Conservation (phyloP, 2,888 invertebrate species). For the Clusia tigrina region DNA sequence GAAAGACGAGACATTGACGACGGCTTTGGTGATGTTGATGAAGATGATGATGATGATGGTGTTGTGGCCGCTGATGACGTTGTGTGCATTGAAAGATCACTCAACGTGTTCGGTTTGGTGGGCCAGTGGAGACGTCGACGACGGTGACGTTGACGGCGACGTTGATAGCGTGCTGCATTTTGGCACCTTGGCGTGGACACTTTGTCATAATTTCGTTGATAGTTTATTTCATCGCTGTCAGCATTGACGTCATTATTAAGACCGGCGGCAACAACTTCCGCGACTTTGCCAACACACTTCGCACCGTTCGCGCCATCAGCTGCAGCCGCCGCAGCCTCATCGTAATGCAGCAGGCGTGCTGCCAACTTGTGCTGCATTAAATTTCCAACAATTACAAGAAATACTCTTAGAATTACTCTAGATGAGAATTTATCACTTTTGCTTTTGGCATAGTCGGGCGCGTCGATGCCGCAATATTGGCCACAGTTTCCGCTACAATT, state of each 20-base stretch:
- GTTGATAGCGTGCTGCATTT: constrained; percentile 38
- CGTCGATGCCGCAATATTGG: constrained; percentile 40
- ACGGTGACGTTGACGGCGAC: not conserved
- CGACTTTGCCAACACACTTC: constrained; percentile 40
- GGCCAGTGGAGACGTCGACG: constrained; percentile 11
- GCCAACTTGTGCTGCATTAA: constrained; percentile 34
- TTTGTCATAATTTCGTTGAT: constrained; percentile 51
- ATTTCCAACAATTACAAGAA: constrained; percentile 50
- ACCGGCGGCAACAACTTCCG: constrained; percentile 5
- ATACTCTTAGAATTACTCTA: constrained; percentile 55
- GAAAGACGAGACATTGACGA: constrained; percentile 29
- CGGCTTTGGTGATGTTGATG: constrained; percentile 30
- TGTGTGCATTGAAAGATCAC: constrained; percentile 12
- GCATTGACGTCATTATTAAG: constrained; percentile 28
- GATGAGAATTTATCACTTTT: constrained; percentile 40
- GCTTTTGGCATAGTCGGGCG: not conserved
- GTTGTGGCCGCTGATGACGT: constrained; percentile 16
- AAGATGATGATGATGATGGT: constrained; percentile 27
- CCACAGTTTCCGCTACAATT: constrained; percentile 46
- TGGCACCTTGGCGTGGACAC: constrained; percentile 51
- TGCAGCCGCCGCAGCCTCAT: constrained; percentile 31
- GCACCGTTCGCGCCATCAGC: constrained; percentile 37
- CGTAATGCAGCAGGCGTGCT: constrained; percentile 42
- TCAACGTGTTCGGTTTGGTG: constrained; percentile 16
- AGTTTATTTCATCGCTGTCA: constrained; percentile 38